Evolutionary conservation across 1,140 invertebrate genomes (phyloP), one percentile per base, ranked within the genome.

Genomic region (Platorchestia sp.): DNA sequence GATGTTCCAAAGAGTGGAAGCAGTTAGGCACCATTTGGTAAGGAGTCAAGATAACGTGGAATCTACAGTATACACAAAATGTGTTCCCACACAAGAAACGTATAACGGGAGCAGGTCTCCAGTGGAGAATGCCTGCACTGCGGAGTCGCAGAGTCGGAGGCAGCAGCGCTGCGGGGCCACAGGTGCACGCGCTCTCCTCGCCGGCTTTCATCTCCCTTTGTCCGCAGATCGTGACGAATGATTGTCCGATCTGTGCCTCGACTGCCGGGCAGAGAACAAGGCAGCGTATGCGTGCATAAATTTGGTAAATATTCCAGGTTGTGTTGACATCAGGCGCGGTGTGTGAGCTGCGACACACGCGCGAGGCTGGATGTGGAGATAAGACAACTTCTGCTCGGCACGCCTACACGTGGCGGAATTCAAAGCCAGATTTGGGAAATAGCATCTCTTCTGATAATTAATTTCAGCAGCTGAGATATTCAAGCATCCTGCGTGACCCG

Each of bases 161-260:
- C 10, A 27, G 1, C 59, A 36, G 59, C 59, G 1, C 14, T 10
- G 6, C 6, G 27, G 36, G 59, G 59, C 14, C 59, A 3, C 59
- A 75, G 59, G 59, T 75, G 59, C 59, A 75, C 27, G 1, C 59
- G 10, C 59, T 36, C 14, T 75, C 59, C 59, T 75, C 27, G 59
- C 59, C 59, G 14, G 59, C 27, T 75, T 75, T 75, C 59, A 75
- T 75, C 59, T 75, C 59, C 27, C 59, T 75, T 75, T 75, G 59
- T 75, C 59, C 27, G 59, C 59, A 22, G 59, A 75, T 75, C 59
- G 59, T 75, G 59, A 75, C 59, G 59, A 75, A 75, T 75, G 59
- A 75, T 75, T 75, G 59, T 75, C 59, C 59, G 59, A 75, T 75
- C 59, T 75, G 59, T 75, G 59, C 59, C 59, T 75, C 59, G 59